phyloP scores from a whole-genome alignment of 2,888 invertebrate genomes.

The Euphydryas editha region DNA sequence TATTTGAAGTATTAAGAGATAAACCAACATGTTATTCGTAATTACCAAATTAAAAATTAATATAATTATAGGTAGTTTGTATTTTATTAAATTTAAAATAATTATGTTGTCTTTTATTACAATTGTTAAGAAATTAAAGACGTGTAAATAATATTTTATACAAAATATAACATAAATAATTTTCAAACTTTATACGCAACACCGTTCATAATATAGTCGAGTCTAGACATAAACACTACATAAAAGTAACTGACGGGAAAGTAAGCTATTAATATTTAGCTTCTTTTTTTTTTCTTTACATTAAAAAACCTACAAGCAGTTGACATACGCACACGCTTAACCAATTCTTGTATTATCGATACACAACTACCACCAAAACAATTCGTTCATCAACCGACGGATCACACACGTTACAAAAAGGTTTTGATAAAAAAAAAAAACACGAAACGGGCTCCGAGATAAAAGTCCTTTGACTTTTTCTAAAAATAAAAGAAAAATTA shows the following conservation, averaged over 20 bases:
- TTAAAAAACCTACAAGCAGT: slow-evolving; percentile 37
- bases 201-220: not conserved
- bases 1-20: not conserved
- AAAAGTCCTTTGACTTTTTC: slow-evolving; percentile 71
- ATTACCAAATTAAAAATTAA: not conserved
- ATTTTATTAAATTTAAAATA: not conserved
- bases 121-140: not conserved
- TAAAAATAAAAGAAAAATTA: slow-evolving; percentile 66
- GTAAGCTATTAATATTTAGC: slow-evolving; percentile 12
- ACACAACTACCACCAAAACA: slow-evolving; percentile 60
- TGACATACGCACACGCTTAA: slow-evolving; percentile 52
- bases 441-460: slow-evolving; percentile 58
- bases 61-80: too few species aligned
- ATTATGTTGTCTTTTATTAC: not conserved
- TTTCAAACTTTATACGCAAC: not conserved
- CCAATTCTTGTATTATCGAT: slow-evolving; percentile 47
- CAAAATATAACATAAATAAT: not conserved
- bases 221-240: not conserved
- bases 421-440: slow-evolving; percentile 49
- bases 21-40: not conserved
- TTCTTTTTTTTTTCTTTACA: slow-evolving; percentile 13
- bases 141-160: not conserved
- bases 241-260: slow-evolving; percentile 3
- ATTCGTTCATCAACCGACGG: slow-evolving; percentile 63
- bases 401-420: slow-evolving; percentile 75